Base-by-base conservation (phyloP, 2,888 invertebrate species). In the Ophonus ardosiacus region DNA sequence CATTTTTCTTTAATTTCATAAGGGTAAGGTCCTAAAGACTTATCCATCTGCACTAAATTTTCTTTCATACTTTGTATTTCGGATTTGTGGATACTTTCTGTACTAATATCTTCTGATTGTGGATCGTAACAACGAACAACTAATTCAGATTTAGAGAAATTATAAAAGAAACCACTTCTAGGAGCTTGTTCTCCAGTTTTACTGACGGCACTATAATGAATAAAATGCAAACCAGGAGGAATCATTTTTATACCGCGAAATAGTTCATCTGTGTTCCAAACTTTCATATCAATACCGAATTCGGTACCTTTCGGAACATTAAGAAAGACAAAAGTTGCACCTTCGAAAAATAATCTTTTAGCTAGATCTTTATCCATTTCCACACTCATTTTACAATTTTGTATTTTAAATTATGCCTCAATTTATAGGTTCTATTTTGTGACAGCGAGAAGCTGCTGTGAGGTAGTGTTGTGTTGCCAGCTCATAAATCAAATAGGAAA, bases 161-260 rank as follows among this genome's bases (percentile, higher is more conserved):
- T 94, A 90, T 98, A 95, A 88, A 94, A 94, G 88, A 95, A 95
- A 5, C 95, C 95, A 63, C 92, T 94, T 91, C 97, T 93, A 13
- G 96, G 96, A 1, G 95, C 94, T 6, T 93, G 91, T 88, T 96
- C 95, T 0, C 94, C 94, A 79, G 93, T 93, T 87, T 92, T 91
- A 88, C 93, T 94, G 13, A 93, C 92, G 86, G 93, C 94, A 92
- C 96, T 96, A 90, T 96, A 98, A 92, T 98, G 98, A 15, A 99
- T 93, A 89, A 96, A 98, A 91, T 99, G 99, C 81, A 98, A 92
- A 6, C 99, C 99, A 0, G 98, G 97, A 0, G 99, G 99, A 88
- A 99, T 99, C 98, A 99, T 98, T 93, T 99, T 99, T 38, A 99
- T 94, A 0, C 99, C 99, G 88, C 95, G 94, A 91, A 99, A 99